These are phyloP conservation scores for Delichon dasypus DNA, from an alignment of 2,797 vertebrate species.

Conservation along the genomic window DNA sequence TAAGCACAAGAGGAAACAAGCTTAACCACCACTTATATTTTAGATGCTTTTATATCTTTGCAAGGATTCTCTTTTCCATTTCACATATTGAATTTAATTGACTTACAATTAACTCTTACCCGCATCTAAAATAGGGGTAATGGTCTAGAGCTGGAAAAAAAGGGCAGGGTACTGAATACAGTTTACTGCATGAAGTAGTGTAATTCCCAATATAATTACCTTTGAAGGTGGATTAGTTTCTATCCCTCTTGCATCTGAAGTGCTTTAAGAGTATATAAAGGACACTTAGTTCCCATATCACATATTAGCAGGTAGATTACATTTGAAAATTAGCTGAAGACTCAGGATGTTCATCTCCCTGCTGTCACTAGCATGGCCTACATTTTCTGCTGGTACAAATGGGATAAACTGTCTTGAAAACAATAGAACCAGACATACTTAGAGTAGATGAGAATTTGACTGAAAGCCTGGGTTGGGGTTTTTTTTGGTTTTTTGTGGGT, in stretches of 20 bases:
- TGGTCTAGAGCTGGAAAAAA: neutral
- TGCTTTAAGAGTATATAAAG: constrained; percentile 6
- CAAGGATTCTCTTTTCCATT: constrained; percentile 27
- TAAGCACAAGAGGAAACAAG: constrained; percentile 37
- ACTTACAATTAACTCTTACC: constrained; percentile 43
- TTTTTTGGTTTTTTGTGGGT: no score
- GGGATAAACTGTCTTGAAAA: constrained; percentile 34
- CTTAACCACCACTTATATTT: neutral
- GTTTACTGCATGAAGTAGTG: constrained; percentile 56
- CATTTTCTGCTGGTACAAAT: constrained; percentile 41
- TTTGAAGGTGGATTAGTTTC: constrained; percentile 51
- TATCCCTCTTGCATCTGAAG: constrained; percentile 10
- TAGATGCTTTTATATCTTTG: neutral
- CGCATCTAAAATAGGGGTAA: neutral
- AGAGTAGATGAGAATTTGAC: neutral
- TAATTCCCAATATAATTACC: constrained; percentile 71
- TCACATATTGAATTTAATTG: constrained; percentile 3
- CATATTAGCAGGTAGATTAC: constrained; percentile 35
- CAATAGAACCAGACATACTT: neutral
- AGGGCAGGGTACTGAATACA: constrained; percentile 27
- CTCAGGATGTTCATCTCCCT: constrained; percentile 2
- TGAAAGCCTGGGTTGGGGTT: neutral
- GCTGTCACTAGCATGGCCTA: constrained; percentile 14
- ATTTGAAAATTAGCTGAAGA: constrained; percentile 40
- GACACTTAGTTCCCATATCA: constrained; percentile 27